phyloP scores from a whole-genome alignment of 1,140 invertebrate species.

The Microplitis mediator region DNA sequence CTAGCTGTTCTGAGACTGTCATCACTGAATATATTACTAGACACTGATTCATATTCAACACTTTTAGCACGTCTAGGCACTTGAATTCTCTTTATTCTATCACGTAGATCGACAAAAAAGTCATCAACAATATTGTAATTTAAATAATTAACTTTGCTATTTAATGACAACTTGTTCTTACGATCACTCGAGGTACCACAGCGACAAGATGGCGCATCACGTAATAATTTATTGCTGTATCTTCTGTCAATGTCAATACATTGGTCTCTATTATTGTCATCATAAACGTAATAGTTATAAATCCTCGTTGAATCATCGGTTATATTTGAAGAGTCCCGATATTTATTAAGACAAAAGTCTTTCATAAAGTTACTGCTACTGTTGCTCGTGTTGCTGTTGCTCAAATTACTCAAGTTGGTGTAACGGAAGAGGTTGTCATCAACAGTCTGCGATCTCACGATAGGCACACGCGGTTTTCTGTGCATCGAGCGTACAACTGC shows the following conservation, averaged over 20 bases:
- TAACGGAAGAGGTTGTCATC: conserved; percentile 58
- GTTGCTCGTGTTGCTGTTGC: conserved; percentile 50
- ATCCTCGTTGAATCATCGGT: neutral
- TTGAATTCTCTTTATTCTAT: neutral
- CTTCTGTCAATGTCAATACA: too few species aligned
- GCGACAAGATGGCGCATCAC: too few species aligned
- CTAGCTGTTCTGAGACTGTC: conserved; percentile 58
- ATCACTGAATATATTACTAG: conserved; percentile 60
- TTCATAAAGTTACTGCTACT: conserved; percentile 15
- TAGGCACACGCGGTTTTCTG: conserved; percentile 59
- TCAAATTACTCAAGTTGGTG: conserved; percentile 56
- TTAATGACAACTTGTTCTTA: neutral
- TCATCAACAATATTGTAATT: conserved; percentile 49
- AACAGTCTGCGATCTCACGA: conserved; percentile 59
- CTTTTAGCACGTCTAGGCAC: conserved; percentile 49
- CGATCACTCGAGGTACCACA: too few species aligned
- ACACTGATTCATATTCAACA: conserved; percentile 56
- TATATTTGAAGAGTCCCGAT: neutral
- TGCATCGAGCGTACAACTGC: conserved; percentile 62
- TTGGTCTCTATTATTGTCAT: neutral
- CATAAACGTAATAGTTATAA: neutral
- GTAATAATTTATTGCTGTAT: too few species aligned
- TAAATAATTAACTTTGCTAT: conserved; percentile 47
- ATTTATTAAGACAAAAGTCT: conserved; percentile 2
- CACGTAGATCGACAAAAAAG: conserved; percentile 8